Evolutionary conservation across 2,888 invertebrate species (phyloP).

Genomic region (Trichacis sp.): DNA sequence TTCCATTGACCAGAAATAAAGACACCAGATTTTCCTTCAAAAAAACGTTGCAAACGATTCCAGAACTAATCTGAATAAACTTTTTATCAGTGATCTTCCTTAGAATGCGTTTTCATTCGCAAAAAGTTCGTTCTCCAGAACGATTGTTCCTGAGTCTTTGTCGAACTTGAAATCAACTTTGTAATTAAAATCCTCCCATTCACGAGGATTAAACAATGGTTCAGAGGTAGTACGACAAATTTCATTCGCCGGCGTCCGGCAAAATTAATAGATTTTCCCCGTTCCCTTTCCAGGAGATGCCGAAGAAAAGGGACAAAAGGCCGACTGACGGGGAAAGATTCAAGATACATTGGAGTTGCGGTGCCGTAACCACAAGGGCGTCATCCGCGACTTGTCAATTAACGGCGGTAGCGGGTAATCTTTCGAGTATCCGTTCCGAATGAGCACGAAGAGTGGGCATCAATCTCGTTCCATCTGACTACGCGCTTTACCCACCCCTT

Average conservation of each 20-base stretch:
- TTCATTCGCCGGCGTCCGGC: constrained; percentile 40
- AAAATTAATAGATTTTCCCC: constrained; percentile 50
- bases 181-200: constrained; percentile 33
- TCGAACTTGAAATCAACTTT: background rate
- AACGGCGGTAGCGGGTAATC: constrained; percentile 59
- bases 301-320: constrained; percentile 29
- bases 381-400: constrained; percentile 57
- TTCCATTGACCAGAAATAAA: no score
- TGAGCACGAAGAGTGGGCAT: constrained; percentile 47
- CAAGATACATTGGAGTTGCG: constrained; percentile 33
- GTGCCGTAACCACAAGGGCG: constrained; percentile 38
- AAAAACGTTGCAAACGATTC: no score
- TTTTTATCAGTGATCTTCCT: constrained; percentile 44
- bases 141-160: background rate
- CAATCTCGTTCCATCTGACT: constrained; percentile 54
- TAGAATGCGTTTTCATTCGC: constrained; percentile 36
- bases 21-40: no score
- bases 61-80: constrained; percentile 41
- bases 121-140: constrained; percentile 7
- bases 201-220: constrained; percentile 19
- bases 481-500: constrained; percentile 18
- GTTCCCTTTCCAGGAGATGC: constrained; percentile 18
- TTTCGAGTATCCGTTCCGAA: constrained; percentile 63
- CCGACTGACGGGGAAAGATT: constrained; percentile 27
- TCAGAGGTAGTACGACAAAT: constrained; percentile 32